Evolutionary conservation across 2,797 vertebrate species (phyloP), one percentile per base, ranked within the genome.

Genomic region (Acrossocheilus fasciatus): DNA sequence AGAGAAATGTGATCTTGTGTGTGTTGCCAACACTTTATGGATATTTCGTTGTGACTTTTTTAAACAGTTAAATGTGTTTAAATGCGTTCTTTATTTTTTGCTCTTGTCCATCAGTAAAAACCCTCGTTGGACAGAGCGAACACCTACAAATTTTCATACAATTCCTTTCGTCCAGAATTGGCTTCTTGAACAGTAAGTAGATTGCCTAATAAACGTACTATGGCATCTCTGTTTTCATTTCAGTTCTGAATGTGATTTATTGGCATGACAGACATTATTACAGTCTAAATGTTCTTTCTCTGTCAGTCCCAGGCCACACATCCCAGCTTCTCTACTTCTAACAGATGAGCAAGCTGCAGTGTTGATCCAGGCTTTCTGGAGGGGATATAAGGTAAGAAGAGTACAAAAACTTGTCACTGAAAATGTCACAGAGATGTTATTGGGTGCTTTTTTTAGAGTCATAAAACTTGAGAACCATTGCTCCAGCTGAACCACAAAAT

Each of bases 311-410:
- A 94, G 97, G 74, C 95, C 93, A 30, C 95, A 96, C 17, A 47
- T 95, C 85, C 96, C 97, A 72, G 93, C 97, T 0, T 98, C 95
- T 90, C 93, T 98, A 12, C 92, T 93, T 83, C 92, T 98, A 20
- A 96, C 94, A 2, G 95, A 97, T 73, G 93, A 96, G 26, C 93
- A 94, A 90, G 97, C 98, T 20, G 95, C 95, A 14, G 76, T 95
- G 59, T 77, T 95, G 85, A 97, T 99, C 86, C 98, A 99, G 91
- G 93, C 97, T 59, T 98, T 96, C 93, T 99, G 98, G 98, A 97
- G 97, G 90, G 97, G 97, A 89, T 97, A 97, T 92, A 95, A 95
- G 97, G 98, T 96, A 91, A 76, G 69, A 20, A n/a, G 6, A 7
- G 23, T 1, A 15, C 41, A 73, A 26, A 12, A 43, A 70, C 17